Evolutionary conservation across 2,888 invertebrate genomes (phyloP).

Genomic region (Lasioglossum oenotherae): DNA sequence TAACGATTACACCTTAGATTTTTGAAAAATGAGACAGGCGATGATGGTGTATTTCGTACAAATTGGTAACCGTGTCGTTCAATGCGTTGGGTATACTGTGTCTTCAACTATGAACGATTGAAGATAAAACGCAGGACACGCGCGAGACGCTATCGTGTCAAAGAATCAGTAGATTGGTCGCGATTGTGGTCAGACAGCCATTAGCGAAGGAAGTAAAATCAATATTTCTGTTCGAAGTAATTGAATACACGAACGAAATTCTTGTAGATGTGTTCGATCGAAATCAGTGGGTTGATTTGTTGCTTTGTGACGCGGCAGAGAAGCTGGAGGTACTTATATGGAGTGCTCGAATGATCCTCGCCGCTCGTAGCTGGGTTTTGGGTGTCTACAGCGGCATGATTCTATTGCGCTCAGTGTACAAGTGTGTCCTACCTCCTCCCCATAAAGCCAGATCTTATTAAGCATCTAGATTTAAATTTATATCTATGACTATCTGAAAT

Average conservation of each 20-base stretch:
- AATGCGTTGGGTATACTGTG: not conserved
- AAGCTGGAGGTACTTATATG: not conserved
- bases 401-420: not conserved
- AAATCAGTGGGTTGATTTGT: not conserved
- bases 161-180: not conserved
- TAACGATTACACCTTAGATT: not conserved
- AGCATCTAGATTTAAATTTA: not conserved
- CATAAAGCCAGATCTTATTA: not conserved
- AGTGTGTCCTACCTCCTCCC: not conserved
- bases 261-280: not conserved
- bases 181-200: not conserved
- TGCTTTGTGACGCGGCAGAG: not conserved
- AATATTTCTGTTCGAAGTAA: not conserved
- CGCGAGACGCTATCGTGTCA: conserved; percentile 4
- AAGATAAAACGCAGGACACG: not conserved
- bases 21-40: not conserved
- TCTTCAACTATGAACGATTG: not conserved
- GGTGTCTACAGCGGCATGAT: not conserved
- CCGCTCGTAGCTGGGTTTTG: not conserved
- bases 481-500: not conserved
- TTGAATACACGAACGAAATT: not conserved
- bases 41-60: not conserved
- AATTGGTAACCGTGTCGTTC: not conserved
- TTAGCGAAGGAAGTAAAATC: not conserved
- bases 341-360: not conserved